Base-by-base conservation (phyloP, 2,888 invertebrate species). In the Schizaphis graminum region DNA sequence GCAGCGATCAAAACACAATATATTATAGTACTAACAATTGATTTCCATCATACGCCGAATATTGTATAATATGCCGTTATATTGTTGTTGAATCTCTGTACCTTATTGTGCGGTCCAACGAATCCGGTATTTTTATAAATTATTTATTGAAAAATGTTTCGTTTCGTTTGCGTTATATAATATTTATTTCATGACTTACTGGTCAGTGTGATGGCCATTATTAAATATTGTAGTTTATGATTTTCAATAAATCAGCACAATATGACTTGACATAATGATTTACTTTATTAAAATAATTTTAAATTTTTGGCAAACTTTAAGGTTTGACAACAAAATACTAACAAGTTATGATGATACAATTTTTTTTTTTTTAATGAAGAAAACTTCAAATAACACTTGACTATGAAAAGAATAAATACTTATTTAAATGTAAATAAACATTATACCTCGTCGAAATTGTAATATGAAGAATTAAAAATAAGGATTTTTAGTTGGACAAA, bases 381-480 rank as follows among this genome's bases (percentile, higher is more conserved):
- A 57, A 57, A 57, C 8, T 10, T 57, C 10, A 10, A 57, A 57
- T 28, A 57, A 10, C 8, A 10, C 57, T 57, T 28, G 28, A 28
- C 57, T 24, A 28, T 28, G 3, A 28, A 28, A 57, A 57, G 28
- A 57, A 28, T 28, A 57, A 57, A 57, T 10, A n/a, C 28, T n/a
- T 11, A 61, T n/a, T 61, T n/a, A 61, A 61, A 28, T n/a, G n/a
- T 61, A 61, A 61, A n/a, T 28, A 13, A 26, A 57, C 28, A 11
- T 61, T n/a, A n/a, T n/a, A 61, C n/a, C n/a, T n/a, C 1, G 0
- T 61, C 0, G 0, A n/a, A 61, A 61, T n/a, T 61, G 0, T 61
- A 4, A 13, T 61, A 61, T 61, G 13, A n/a, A n/a, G 13, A 61
- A n/a, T n/a, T n/a, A 0, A n/a, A 61, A 28, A 61, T 11, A 61